Evolutionary conservation across 2,888 invertebrate species (phyloP), one percentile per base, ranked within the genome.

Genomic region (Mimas tiliae): DNA sequence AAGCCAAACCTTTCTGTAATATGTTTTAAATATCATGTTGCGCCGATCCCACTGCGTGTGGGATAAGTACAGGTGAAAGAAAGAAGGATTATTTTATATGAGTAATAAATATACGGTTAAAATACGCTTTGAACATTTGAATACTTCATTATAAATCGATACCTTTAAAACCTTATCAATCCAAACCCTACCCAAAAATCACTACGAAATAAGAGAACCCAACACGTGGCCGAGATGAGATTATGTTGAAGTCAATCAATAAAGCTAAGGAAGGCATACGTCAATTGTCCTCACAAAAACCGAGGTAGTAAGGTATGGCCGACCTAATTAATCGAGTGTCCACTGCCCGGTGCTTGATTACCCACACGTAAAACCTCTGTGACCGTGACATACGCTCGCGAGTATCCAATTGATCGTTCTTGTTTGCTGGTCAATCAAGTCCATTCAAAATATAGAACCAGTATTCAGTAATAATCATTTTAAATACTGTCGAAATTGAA

Each of bases 341-440:
- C 78, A 76, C 74, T 76, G 73, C 77, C 83, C 78, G 68, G 81
- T 82, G 86, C 82, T 82, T 85, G 84, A 91, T 91, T 89, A 89
- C 85, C 85, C 87, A 74, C 82, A 83, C 85, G 88, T 89, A 88
- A 89, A 91, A 91, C 89, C 89, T 90, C 78, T 76, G 82, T 85
- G 86, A 75, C 81, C 84, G 73, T 84, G 84, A 86, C 86, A 85
- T 83, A 85, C 77, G 79, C 78, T 78, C 72, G 71, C 71, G 70
- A 76, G 73, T 71, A 73, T 74, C 75, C 73, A 45, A 82, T 82
- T 79, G 82, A 83, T 84, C 83, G 80, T 78, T 81, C 82, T 81
- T 83, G 78, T 81, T 78, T 74, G 75, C 73, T 48, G 74, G 72
- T 78, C 45, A 45, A 45, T 45, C 45, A 45, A 45, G 14, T 45